Conservation (phyloP, 2,797 vertebrate species). For the Lates japonicus region DNA sequence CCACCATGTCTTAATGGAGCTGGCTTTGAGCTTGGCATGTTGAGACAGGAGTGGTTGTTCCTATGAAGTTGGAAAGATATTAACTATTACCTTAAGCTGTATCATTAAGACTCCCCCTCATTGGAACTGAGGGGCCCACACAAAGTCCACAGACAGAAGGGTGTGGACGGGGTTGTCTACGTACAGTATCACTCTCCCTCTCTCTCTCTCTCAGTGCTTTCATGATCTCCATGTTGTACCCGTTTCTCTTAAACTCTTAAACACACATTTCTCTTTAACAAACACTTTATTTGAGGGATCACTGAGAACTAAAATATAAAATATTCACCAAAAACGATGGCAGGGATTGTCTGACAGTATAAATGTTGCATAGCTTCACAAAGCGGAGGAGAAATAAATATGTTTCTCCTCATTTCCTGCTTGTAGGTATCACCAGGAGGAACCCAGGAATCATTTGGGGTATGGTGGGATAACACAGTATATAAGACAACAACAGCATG, state of each 20-base stretch:
- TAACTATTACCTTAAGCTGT: too few species aligned
- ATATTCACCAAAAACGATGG: constrained; percentile 22
- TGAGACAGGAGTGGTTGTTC: too few species aligned
- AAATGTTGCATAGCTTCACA: constrained; percentile 15
- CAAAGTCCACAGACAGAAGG: neutral
- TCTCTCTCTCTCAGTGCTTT: neutral
- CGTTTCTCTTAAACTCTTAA: neutral
- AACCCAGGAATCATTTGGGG: too few species aligned
- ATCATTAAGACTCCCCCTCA: too few species aligned
- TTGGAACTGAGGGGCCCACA: too few species aligned
- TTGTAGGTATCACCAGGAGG: too few species aligned
- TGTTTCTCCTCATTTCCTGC: neutral
- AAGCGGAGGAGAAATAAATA: constrained; percentile 7
- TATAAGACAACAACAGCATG: too few species aligned
- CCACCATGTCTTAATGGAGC: neutral
- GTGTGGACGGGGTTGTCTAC: neutral
- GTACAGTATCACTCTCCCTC: too few species aligned
- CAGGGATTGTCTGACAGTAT: neutral
- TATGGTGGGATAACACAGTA: too few species aligned
- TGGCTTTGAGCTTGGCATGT: neutral
- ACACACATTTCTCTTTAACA: neutral
- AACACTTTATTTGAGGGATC: neutral
- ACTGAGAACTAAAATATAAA: constrained; percentile 5
- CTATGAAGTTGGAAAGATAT: too few species aligned
- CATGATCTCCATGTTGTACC: neutral